Conservation (phyloP, 1,140 invertebrate species). For the Procambarus clarkii region DNA sequence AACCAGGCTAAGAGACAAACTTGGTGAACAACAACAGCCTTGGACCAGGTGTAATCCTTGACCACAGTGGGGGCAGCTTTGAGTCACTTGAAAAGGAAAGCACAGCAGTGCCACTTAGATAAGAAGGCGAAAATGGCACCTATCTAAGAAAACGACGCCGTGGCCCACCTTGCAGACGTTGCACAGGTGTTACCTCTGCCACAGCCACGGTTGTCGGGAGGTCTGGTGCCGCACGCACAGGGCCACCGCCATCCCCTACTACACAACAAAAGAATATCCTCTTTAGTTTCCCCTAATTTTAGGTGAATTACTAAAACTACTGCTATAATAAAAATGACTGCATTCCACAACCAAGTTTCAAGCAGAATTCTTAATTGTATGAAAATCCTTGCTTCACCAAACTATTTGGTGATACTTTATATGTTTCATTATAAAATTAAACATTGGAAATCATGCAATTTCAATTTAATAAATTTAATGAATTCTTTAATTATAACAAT, state of each 20-base stretch:
- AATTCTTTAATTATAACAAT: too few species aligned
- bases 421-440: background rate
- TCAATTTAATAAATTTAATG: background rate
- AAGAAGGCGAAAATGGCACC: constrained; percentile 26
- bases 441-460: background rate
- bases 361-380: background rate
- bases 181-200: constrained; percentile 53
- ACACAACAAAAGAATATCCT: constrained; percentile 44
- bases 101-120: constrained; percentile 8
- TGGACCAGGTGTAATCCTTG: background rate
- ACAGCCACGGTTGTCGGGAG: constrained; percentile 54
- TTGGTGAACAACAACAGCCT: background rate
- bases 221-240: constrained; percentile 36
- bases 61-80: constrained; percentile 10
- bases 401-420: background rate
- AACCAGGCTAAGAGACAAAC: background rate
- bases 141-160: background rate
- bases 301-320: background rate
- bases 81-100: constrained; percentile 14
- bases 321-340: background rate
- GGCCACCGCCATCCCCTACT: constrained; percentile 59
- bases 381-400: background rate
- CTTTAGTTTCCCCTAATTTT: background rate
- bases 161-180: constrained; percentile 59
- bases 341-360: background rate